Base-by-base conservation (phyloP, 2,113 vertebrate species). In the Hyaena hyaena region DNA sequence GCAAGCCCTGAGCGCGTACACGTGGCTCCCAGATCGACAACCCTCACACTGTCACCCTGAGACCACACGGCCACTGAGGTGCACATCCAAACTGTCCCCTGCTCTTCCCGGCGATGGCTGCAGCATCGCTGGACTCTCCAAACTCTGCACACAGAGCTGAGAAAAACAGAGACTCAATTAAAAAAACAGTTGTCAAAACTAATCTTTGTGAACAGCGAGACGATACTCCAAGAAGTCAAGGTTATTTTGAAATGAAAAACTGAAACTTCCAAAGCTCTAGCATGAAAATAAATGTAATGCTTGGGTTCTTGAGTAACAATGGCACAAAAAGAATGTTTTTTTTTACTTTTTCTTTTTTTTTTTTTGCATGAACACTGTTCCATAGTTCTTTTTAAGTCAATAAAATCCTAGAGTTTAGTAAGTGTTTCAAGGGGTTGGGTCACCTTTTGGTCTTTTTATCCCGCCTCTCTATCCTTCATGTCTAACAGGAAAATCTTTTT, bases 91-190 rank as follows among this genome's bases (percentile, higher is more conserved):
- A 16, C 31, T 1, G 35, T 31, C 33, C 31, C 48, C 35, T 33
- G 68, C 4, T 0, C 19, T 33, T 21, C 12, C 1, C 5, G 85
- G 33, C 21, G 24, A 1, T 0, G 5, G 0, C 0, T 7, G 3
- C 43, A 50, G 7, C 3, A 1, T 31, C 10, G 5, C 39, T 7
- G 71, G 12, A 1, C 11, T 48, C 11, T n/a, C 71, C 10, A 1
- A 33, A 3, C 8, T 53, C 21, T 21, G 43, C 15, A 28, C 45
- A 19, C 0, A 24, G 2, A 14, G 10, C 24, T 26, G 48, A 84
- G 4, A 31, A 31, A 80, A 73, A 69, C 86, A 79, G 35, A 31
- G 11, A 58, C 33, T 73, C 45, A 16, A n/a, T 35, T 23, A 4
- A 66, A 80, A 50, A 63, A 43, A 55, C 0, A 31, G n/a, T 2